Percentiles rank a stretch among this genome's conserved stretches.
Conservation (phyloP, 2,888 invertebrate species). For the Megalurothrips usitatus region DNA sequence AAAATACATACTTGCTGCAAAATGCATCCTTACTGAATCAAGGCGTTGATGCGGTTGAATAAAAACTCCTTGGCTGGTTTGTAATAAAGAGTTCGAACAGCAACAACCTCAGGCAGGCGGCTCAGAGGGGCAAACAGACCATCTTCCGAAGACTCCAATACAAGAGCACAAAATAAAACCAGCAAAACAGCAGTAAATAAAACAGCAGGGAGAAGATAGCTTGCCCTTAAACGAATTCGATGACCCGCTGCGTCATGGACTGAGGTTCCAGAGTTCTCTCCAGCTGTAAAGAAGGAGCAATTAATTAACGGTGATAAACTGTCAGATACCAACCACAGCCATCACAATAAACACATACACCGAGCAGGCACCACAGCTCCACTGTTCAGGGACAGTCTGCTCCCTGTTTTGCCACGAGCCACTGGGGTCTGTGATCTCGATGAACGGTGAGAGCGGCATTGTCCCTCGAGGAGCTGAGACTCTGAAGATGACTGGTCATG, state of each 20-base stretch:
- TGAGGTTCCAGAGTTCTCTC: not conserved
- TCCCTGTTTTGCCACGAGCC: slow-evolving; percentile 35
- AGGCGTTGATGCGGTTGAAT: slow-evolving; percentile 43
- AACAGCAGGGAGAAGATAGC: slow-evolving; percentile 56
- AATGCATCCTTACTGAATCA: not conserved
- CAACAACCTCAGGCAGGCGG: slow-evolving; percentile 69
- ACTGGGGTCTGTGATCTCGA: slow-evolving; percentile 51
- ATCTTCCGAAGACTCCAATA: slow-evolving; percentile 71
- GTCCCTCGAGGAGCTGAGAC: slow-evolving; percentile 57
- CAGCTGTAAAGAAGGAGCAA: slow-evolving; percentile 47
- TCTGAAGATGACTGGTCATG: slow-evolving; percentile 76
- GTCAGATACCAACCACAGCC: not conserved
- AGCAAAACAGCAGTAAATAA: slow-evolving; percentile 67
- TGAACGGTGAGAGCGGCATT: slow-evolving; percentile 47
- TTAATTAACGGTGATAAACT: slow-evolving; percentile 43
- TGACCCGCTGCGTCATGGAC: not conserved
- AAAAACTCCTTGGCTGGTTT: slow-evolving; percentile 76
- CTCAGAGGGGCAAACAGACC: slow-evolving; percentile 63
- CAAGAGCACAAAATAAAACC: slow-evolving; percentile 61
- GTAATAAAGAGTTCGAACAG: slow-evolving; percentile 74
- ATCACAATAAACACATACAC: not conserved
- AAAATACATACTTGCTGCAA: not conserved
- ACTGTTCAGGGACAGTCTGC: slow-evolving; percentile 27
- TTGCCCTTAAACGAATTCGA: not conserved
- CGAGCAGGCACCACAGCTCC: not conserved